Evolutionary conservation across 35 echinoderm and acorn worm genomes (phyloP), one percentile per base, ranked within the genome.

Genomic region (Ophioderma brevispina): DNA sequence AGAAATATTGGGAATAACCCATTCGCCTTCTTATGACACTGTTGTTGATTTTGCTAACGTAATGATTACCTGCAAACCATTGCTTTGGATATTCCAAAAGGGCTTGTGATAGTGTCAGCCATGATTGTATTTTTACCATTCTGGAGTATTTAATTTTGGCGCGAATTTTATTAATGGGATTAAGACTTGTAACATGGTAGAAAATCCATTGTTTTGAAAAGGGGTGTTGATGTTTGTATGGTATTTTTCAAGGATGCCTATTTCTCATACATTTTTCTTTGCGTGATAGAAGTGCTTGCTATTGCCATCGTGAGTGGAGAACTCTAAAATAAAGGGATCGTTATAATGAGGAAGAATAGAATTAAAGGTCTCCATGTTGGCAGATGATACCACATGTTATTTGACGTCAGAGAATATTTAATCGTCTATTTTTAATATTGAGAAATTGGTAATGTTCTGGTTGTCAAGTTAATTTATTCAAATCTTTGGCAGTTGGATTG

Each of bases 321-420:
- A 79, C 15, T 0, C 30, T 1, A 79, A 79, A 32, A 79, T 79
- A 32, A 17, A 79, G 77, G 30, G 35, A 32, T 79, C 77, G 2
- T 31, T 19, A 32, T 33, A 33, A 25, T 79, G 33, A 79, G 2
- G 17, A 79, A 79, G 38, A 15, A n/a, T n/a, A n/a, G n/a, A n/a
- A 46, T 79, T 18, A 79, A 79, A 79, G n/a, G 33, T 79, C 35
- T 79, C 77, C 15, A 36, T 79, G 33, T 79, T 79, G 38, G 18
- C 77, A 31, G 77, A 79, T 79, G 77, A 79, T 79, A 79, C 15
- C 2, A 79, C 77, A 36, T 79, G 77, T 79, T 79, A 32, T 79
- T 15, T 79, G 33, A 38, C 30, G 17, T 38, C 17, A 32, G 17
- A 0, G 77, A 17, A 36, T 79, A 32, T 79, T 79, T 79, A 1